These are phyloP conservation scores for Chrysomela aeneicollis DNA, from an alignment of 2,888 invertebrate genomes.

Conservation along the genomic window DNA sequence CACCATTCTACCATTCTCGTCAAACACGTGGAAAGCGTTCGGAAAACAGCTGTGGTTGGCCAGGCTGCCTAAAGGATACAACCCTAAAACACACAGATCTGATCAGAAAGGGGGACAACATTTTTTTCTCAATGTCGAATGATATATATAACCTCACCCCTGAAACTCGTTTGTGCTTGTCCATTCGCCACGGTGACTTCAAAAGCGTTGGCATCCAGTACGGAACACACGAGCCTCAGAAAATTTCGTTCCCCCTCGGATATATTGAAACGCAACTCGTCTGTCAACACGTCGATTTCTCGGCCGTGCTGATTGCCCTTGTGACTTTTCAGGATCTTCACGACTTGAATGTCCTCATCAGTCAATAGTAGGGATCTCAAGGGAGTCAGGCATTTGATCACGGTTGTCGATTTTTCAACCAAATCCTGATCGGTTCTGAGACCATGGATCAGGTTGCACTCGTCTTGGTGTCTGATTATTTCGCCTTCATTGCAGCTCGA, in stretches of 20 bases:
- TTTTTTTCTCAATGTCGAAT: no score
- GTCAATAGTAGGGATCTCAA: conserved; percentile 60
- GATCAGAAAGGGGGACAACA: no score
- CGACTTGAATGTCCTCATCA: conserved; percentile 63
- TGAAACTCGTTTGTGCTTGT: conserved; percentile 59
- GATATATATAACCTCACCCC: no score
- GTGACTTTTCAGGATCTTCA: conserved; percentile 66
- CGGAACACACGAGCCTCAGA: conserved; percentile 68
- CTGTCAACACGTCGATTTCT: conserved; percentile 67
- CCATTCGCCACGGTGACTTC: conserved; percentile 64
- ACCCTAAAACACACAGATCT: conserved; percentile 64
- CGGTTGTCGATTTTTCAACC: conserved; percentile 1
- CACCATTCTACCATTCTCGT: conserved; percentile 66
- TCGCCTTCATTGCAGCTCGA: conserved; percentile 70
- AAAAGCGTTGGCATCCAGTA: conserved; percentile 74
- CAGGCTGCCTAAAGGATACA: conserved; percentile 73
- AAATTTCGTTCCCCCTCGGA: conserved; percentile 66
- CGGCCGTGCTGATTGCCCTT: conserved; percentile 64
- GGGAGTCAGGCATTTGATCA: conserved; percentile 58
- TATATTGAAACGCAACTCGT: conserved; percentile 62
- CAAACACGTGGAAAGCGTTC: conserved; percentile 72
- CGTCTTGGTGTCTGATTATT: conserved; percentile 67
- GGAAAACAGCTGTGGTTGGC: conserved; percentile 76
- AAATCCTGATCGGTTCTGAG: conserved; percentile 61
- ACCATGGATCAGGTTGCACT: conserved; percentile 70